Conservation (phyloP, 37 sponge, comb jelly and placozoan species). For the Chondrosia reniformis region DNA sequence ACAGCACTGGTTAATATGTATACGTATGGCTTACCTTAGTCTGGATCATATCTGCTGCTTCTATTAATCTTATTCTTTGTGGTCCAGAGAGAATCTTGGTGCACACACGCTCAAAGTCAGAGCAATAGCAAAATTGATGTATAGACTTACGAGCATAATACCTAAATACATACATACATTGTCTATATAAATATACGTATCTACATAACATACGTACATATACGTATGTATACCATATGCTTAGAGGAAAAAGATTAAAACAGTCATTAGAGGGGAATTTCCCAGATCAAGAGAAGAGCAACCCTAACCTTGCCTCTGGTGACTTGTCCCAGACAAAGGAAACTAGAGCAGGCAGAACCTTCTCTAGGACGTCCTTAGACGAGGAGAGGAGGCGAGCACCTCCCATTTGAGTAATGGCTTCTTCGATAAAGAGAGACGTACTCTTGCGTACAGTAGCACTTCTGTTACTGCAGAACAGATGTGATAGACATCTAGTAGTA, state of each 20-base stretch:
- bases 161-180: no score
- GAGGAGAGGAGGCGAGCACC: conserved; percentile 44
- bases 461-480: conserved; percentile 40
- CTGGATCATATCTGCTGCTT: conserved; percentile 52
- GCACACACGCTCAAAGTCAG: conserved; percentile 51
- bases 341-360: conserved; percentile 39
- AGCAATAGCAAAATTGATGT: conserved; percentile 22
- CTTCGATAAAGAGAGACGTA: conserved; percentile 53
- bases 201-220: no score
- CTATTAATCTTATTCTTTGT: conserved; percentile 20
- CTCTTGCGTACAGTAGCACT: conserved; percentile 60
- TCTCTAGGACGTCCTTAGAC: conserved; percentile 67
- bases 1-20: no score
- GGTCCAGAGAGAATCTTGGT: conserved; percentile 23
- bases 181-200: no score
- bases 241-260: no score
- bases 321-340: conserved; percentile 51
- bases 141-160: conserved; percentile 59
- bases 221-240: no score
- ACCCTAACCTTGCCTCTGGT: conserved; percentile 62
- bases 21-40: conserved; percentile 71
- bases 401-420: conserved; percentile 43
- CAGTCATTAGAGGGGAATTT: no score
- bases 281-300: no score
- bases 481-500: no score